A percentile compares a stretch with the other conserved stretches of the same genome.
Conservation (phyloP, 2,113 vertebrate genomes). For the Lanius collurio region DNA sequence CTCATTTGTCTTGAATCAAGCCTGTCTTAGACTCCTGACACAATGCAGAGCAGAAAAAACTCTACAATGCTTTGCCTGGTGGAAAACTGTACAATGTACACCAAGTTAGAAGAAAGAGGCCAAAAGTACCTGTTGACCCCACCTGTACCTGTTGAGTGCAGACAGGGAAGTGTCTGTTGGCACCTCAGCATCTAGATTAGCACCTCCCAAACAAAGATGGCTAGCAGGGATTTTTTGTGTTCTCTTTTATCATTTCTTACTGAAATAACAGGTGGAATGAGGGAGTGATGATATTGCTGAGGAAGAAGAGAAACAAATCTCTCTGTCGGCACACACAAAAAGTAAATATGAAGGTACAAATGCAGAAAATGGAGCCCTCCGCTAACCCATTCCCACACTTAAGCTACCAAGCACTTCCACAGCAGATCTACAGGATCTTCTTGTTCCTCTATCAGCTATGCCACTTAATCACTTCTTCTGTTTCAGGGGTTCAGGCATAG, state of each 20-base stretch:
- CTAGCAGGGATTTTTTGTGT: neutral
- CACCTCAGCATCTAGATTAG: neutral
- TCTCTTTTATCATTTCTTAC: neutral
- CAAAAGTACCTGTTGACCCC: neutral
- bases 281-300: rapidly evolving
- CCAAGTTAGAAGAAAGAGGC: neutral
- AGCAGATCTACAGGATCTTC: neutral
- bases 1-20: neutral
- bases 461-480: neutral
- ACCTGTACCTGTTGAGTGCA: neutral
- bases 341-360: neutral
- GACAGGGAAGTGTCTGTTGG: neutral
- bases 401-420: neutral
- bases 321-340: neutral
- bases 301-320: neutral
- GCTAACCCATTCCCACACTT: neutral
- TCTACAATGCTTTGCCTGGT: neutral
- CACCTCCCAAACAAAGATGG: neutral
- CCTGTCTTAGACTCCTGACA: neutral
- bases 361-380: neutral
- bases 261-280: neutral
- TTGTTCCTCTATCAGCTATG: neutral
- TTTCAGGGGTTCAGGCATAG: neutral
- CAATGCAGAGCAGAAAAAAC: neutral
- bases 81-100: neutral